Evolutionary conservation across 2,888 invertebrate genomes (phyloP), one percentile per base, ranked within the genome.

Genomic region (Rambutsinella grinnellia): DNA sequence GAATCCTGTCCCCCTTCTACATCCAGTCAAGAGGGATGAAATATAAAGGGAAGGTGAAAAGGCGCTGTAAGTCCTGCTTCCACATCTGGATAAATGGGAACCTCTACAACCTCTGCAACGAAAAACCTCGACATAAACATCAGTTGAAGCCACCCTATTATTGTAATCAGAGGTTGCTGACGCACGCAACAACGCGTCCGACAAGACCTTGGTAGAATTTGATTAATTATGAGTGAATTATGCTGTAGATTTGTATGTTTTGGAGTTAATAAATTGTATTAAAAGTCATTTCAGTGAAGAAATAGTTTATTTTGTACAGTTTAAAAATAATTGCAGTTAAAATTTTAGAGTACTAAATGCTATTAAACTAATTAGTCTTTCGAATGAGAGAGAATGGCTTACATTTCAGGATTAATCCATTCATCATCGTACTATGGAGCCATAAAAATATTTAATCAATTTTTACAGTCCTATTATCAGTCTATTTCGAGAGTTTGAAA

Each of bases 51-150:
- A 86, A 86, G 17, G 87, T 94, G 28, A 89, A 88, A 71, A 89
- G 90, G 67, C 90, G 95, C 49, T 96, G 96, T 85, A 92, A 91
- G 86, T 92, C 92, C 84, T 96, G 96, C 85, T 93, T 92, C 84
- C 89, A 92, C 84, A 91, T 93, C 13, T 87, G 89, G 53, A 87
- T 92, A 69, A 89, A 93, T 83, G 90, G 92, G 81, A 89, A 93
- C 74, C 85, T 90, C 82, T 93, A 91, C 86, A 90, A 93, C 51
- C 90, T 93, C 81, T 96, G 95, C 83, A 91, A 91, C 68, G 91
- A 91, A 27, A 91, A 91, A 85, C 92, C 92, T 23, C 90, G 94
- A 46, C 95, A 96, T 85, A 95, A 95, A 85, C 94, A 94, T 87
- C 92, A 92, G 90, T 87, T 91, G 17, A 91, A 92, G 89, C 89